Evolutionary conservation across 1,140 invertebrate species (phyloP).

Genomic region (Drosophila watanabei): DNA sequence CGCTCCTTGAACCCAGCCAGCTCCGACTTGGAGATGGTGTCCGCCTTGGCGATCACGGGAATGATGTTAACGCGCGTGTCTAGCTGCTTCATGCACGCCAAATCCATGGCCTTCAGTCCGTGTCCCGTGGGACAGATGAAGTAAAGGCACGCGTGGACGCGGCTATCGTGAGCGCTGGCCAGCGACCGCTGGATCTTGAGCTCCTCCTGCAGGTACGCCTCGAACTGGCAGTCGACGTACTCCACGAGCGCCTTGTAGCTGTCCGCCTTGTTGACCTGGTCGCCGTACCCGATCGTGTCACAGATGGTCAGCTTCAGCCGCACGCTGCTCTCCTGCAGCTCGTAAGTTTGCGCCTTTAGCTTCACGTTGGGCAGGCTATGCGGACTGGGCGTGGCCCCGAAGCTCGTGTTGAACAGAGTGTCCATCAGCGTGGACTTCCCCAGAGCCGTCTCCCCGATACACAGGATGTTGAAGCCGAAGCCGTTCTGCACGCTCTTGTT

Average conservation of each 20-base stretch:
- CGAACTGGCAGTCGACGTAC: constrained; percentile 99
- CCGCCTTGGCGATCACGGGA: constrained; percentile 99
- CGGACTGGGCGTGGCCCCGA: constrained; percentile 96
- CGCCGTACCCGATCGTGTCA: constrained; percentile 99
- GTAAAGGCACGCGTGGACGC: constrained; percentile 99
- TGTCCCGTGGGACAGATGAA: constrained; percentile 98
- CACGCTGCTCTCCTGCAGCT: constrained; percentile 98
- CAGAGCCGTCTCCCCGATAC: constrained; percentile 98
- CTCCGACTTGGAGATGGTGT: constrained; percentile 99
- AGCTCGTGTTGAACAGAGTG: constrained; percentile 99
- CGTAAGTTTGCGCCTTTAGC: constrained; percentile 98
- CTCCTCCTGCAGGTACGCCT: constrained; percentile 98
- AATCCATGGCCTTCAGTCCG: constrained; percentile 97
- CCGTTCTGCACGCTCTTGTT: constrained; percentile 99
- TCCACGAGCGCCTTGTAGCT: constrained; percentile 99
- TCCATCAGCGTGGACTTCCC: constrained; percentile 99
- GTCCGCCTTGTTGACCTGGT: constrained; percentile 99
- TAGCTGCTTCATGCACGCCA: constrained; percentile 99
- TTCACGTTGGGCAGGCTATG: constrained; percentile 97
- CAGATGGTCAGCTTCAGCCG: constrained; percentile 98
- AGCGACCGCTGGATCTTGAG: constrained; percentile 98
- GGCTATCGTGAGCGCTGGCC: constrained; percentile 95
- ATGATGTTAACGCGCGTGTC: constrained; percentile 99
- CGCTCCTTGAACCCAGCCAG: constrained; percentile 98
- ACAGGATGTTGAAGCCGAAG: constrained; percentile 98